phyloP scores from a whole-genome alignment of 2,113 vertebrate genomes.

The Apus apus region DNA sequence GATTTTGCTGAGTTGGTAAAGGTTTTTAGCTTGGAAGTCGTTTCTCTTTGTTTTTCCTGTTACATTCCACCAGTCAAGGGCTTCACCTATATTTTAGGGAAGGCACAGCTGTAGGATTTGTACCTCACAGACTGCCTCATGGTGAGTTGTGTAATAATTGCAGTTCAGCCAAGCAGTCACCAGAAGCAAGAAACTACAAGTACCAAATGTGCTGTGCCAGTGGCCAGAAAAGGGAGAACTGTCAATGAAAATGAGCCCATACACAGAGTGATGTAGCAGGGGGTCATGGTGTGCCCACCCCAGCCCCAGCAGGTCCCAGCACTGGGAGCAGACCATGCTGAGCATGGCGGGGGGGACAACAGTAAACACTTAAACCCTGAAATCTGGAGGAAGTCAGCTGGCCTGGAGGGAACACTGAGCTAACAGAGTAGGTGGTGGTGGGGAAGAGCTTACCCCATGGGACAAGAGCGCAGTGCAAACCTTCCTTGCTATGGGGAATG shows the following conservation, averaged over 20 bases:
- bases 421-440: accelerated
- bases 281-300: background rate
- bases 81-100: background rate
- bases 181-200: background rate
- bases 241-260: background rate
- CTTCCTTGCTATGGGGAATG: background rate
- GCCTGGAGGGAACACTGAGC: background rate
- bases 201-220: background rate
- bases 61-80: background rate
- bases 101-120: background rate
- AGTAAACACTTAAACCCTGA: background rate
- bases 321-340: background rate
- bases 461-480: background rate
- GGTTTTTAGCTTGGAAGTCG: background rate
- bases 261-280: too few relatives aligned
- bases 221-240: background rate
- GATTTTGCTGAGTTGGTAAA: background rate
- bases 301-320: background rate
- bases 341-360: too few relatives aligned
- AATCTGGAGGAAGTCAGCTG: background rate
- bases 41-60: background rate
- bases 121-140: background rate
- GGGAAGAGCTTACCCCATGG: background rate
- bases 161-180: background rate
- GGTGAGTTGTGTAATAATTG: background rate